Percentiles rank a stretch among this genome's conserved stretches.
phyloP scores from a whole-genome alignment of 1,140 invertebrate genomes.

The Berghia stephanieae region DNA sequence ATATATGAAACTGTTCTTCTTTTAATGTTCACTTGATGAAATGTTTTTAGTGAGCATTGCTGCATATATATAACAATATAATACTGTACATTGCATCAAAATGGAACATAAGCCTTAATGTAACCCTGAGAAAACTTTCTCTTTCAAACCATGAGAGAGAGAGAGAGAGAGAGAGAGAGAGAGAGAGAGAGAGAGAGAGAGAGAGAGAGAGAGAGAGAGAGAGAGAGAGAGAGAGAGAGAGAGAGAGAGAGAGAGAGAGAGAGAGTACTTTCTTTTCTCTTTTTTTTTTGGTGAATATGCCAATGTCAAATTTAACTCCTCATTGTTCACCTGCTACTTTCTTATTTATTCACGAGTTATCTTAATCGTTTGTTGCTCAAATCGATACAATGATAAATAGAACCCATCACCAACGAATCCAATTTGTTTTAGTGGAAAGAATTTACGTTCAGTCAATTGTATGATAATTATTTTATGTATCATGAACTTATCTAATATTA shows the following conservation, averaged over 20 bases:
- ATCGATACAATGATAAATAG: neutral
- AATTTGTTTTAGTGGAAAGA: neutral
- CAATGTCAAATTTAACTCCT: no score
- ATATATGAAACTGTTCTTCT: no score
- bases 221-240: slow-evolving; percentile 20
- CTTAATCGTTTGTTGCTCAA: neutral
- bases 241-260: no score
- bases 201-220: slow-evolving; percentile 25
- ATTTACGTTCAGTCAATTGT: neutral
- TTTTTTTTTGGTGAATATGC: no score
- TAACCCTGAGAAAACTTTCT: neutral
- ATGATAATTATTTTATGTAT: neutral
- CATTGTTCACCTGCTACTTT: no score
- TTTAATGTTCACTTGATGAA: neutral
- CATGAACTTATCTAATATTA: no score
- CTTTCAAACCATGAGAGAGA: neutral
- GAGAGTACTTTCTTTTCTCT: no score
- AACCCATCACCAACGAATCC: no score
- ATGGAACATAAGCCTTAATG: neutral
- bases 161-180: slow-evolving; percentile 3
- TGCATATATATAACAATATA: neutral
- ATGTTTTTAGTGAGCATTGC: neutral
- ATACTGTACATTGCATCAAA: neutral
- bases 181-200: neutral
- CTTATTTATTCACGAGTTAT: neutral